phyloP scores from a whole-genome alignment of 2,797 vertebrate genomes.

The Crax fasciolata region DNA sequence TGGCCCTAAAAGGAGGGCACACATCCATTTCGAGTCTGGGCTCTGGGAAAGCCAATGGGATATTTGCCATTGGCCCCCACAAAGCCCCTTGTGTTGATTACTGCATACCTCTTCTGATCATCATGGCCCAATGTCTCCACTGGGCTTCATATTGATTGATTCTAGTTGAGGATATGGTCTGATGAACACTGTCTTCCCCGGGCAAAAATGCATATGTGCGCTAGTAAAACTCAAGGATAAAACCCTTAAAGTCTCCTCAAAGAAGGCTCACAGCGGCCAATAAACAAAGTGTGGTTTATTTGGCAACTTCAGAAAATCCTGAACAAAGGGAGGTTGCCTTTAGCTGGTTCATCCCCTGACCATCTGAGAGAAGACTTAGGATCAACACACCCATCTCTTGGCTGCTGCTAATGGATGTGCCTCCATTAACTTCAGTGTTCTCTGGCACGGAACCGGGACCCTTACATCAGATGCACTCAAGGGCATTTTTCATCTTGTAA shows the following conservation, averaged over 20 bases:
- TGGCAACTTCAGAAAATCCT: not conserved
- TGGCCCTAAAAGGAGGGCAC: not conserved
- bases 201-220: not conserved
- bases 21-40: not conserved
- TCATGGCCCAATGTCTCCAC: not conserved
- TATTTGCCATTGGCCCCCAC: not conserved
- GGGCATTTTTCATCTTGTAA: not conserved
- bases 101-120: not conserved
- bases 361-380: not conserved
- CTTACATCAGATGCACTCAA: not conserved
- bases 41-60: not conserved
- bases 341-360: not conserved
- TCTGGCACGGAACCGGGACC: not conserved
- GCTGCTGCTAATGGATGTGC: not conserved
- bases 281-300: not conserved
- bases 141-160: not conserved
- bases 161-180: not conserved
- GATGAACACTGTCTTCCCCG: not conserved
- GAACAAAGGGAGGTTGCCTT: not conserved
- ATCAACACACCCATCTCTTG: not conserved
- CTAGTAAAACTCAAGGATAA: not conserved
- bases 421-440: not conserved
- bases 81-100: not conserved
- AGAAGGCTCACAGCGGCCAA: not conserved
- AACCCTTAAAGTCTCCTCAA: not conserved